Conservation (phyloP, 2,113 vertebrate species). For the Egretta garzetta region DNA sequence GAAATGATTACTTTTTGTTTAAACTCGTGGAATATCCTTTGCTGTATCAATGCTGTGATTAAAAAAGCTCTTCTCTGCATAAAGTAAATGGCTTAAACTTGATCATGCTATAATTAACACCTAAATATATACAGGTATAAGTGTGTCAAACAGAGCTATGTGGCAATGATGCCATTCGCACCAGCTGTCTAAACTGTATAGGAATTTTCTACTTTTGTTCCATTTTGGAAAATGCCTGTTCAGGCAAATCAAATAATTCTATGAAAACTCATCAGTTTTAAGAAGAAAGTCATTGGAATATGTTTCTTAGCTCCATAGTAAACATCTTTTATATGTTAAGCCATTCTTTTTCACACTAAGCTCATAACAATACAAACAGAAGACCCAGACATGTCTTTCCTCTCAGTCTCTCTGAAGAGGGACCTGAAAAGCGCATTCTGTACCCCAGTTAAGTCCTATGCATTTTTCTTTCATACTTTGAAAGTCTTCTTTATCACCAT, state of each 20-base stretch:
- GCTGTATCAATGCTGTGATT: background rate
- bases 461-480: background rate
- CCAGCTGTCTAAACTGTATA: background rate
- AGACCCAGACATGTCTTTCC: background rate
- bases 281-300: background rate
- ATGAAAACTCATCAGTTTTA: background rate
- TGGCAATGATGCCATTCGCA: background rate
- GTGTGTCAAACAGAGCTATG: background rate
- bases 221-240: background rate
- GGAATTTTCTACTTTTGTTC: background rate
- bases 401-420: background rate
- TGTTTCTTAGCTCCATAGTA: background rate
- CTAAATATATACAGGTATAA: background rate
- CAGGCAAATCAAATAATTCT: background rate
- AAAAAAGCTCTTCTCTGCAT: background rate
- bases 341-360: background rate
- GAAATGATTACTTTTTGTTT: constrained; percentile 47
- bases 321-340: background rate
- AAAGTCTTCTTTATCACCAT: background rate
- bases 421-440: background rate
- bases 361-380: background rate
- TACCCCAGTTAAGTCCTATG: background rate
- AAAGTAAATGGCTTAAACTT: background rate
- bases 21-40: background rate
- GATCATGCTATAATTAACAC: background rate